Base-by-base conservation (phyloP, 2,888 invertebrate species). In the Pyrrhia umbra region DNA sequence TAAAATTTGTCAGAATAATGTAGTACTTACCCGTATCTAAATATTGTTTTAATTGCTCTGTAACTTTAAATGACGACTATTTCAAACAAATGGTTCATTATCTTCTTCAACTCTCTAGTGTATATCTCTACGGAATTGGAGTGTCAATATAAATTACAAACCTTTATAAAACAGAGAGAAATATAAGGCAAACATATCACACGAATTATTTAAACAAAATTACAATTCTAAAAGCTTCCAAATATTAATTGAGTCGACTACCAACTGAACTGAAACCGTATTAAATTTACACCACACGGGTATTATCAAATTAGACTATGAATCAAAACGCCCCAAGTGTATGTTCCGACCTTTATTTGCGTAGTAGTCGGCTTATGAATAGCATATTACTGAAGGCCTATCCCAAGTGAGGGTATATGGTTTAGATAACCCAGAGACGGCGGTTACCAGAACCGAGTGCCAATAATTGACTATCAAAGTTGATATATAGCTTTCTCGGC, bases 401-500 rank as follows among this genome's bases (percentile, higher is more conserved):
- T 85, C 83, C 86, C 83, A 75, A 80, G 83, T 82, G 59, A 70
- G 77, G 68, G 81, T 85, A 88, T 82, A 88, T 81, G 86, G 84
- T 80, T 85, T 77, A 86, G 88, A 90, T 91, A 91, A 89, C 86
- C 89, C 86, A 85, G 83, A 88, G 88, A 88, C 86, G 88, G 87
- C 87, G 86, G 90, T 89, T 91, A 84, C 86, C 78, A 89, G 89
- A 86, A 87, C 90, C 90, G 85, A 93, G 89, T 91, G 90, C 90
- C 91, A 92, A 94, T 94, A 94, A 94, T 93, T 93, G 93, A 93
- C 93, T 92, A 93, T 93, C 93, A 92, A 93, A 93, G 85, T 91
- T 94, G 92, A 94, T 92, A 90, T 92, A 94, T 92, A 88, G 92
- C 87, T 89, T 88, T 90, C 90, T 90, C 83, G 87, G 88, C 84